phyloP scores from a whole-genome alignment of 1,140 invertebrate genomes.

The Dendroctonus valens region DNA sequence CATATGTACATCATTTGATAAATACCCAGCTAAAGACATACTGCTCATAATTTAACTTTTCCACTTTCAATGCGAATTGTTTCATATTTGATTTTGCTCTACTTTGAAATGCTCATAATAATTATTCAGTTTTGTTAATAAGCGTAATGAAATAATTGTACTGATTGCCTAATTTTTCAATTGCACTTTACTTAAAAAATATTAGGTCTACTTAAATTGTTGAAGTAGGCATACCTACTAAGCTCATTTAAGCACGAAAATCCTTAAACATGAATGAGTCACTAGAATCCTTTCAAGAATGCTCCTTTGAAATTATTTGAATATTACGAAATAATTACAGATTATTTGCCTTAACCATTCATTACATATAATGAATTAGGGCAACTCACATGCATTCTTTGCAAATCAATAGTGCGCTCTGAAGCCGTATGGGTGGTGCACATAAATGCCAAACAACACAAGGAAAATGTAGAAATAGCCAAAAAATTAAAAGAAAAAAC shows the following conservation, averaged over 20 bases:
- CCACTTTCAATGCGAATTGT: conserved; percentile 4
- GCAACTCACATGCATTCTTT: conserved; percentile 78
- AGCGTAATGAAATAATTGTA: no score
- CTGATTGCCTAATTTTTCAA: no score
- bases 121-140: no score
- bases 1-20: no score
- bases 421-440: conserved; percentile 83
- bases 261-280: no score
- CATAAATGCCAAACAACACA: conserved; percentile 78
- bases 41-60: conserved; percentile 7
- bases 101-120: conserved; percentile 10
- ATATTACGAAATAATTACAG: neutral
- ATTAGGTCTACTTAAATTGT: no score
- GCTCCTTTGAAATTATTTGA: no score
- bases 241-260: no score
- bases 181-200: no score
- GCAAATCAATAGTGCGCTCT: conserved; percentile 70
- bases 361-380: conserved; percentile 66
- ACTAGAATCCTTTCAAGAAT: no score
- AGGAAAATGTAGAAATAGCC: conserved; percentile 67
- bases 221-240: no score
- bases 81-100: conserved; percentile 16
- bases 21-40: no score
- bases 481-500: conserved; percentile 63
- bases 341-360: conserved; percentile 54